Conservation (phyloP, 2,888 invertebrate genomes). For the Tanytarsus gracilentus region DNA sequence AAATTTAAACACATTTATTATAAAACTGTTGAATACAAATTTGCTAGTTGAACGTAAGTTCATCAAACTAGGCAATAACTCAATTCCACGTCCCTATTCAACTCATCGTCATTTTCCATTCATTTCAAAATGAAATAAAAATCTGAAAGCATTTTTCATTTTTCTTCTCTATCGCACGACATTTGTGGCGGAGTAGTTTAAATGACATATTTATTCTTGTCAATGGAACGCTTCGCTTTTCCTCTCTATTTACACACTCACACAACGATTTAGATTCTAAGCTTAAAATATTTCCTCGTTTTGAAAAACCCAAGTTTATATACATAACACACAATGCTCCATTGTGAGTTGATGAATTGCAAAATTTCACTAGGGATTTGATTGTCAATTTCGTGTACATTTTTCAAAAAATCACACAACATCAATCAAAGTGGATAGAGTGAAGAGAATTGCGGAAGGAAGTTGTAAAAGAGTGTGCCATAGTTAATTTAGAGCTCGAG, state of each 20-base stretch:
- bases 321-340: too few relatives aligned
- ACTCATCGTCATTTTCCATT: not conserved
- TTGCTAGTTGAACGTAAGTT: too few relatives aligned
- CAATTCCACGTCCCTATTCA: too few relatives aligned
- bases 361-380: slow-evolving; percentile 17
- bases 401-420: not conserved
- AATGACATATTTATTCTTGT: not conserved
- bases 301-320: too few relatives aligned
- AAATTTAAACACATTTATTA: too few relatives aligned
- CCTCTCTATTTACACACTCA: too few relatives aligned
- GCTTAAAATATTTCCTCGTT: too few relatives aligned
- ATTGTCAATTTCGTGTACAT: slow-evolving; percentile 8
- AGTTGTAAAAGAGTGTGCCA: slow-evolving; percentile 1
- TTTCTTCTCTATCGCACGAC: not conserved
- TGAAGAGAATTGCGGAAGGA: slow-evolving; percentile 1
- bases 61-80: too few relatives aligned
- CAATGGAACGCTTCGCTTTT: not conserved
- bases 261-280: too few relatives aligned
- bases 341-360: slow-evolving; percentile 24
- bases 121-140: not conserved
- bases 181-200: not conserved
- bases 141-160: slow-evolving; percentile 9
- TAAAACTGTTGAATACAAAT: too few relatives aligned
- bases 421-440: not conserved
- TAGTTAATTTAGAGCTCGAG: too few relatives aligned